These are phyloP conservation scores for Drepana arcuata DNA, from an alignment of 1,140 invertebrate genomes.

Conservation along the genomic window DNA sequence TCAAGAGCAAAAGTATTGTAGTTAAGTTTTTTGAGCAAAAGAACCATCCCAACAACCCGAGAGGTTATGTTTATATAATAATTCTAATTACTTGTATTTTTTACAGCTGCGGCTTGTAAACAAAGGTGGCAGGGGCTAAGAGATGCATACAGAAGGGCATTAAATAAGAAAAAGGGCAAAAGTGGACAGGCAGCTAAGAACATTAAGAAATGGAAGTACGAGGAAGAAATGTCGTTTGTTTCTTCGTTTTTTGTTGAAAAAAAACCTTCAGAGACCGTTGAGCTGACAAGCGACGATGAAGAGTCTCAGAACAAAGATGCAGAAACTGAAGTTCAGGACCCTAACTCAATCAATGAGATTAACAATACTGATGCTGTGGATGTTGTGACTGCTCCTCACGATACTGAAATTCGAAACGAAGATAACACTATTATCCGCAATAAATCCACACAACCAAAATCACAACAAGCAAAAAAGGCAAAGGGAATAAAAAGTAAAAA, in stretches of 20 bases:
- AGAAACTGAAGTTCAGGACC: conserved; percentile 7
- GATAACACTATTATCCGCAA: conserved; percentile 4
- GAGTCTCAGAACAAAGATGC: conserved; percentile 4
- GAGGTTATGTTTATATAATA: conserved; percentile 4
- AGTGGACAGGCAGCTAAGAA: conserved; percentile 17
- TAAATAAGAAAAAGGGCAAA: conserved; percentile 26
- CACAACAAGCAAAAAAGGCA: conserved; percentile 5
- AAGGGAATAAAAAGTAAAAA: no score
- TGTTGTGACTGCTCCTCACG: conserved; percentile 1
- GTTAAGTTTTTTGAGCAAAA: no score
- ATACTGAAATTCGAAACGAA: conserved; percentile 1
- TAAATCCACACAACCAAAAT: conserved; percentile 9
- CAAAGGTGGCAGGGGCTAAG: conserved; percentile 25
- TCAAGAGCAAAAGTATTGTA: no score
- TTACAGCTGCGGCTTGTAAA: conserved; percentile 23
- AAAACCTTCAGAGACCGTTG: conserved; percentile 16
- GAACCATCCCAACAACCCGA: conserved; percentile 13
- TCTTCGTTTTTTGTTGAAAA: conserved; percentile 15
- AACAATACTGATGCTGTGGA: conserved; percentile 2
- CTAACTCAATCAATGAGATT: conserved; percentile 3
- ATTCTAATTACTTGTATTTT: conserved; percentile 8
- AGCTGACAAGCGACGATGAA: conserved; percentile 20
- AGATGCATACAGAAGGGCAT: conserved; percentile 21
- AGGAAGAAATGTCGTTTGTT: conserved; percentile 29
- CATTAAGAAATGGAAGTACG: conserved; percentile 28